A percentile compares a stretch with the other conserved stretches of the same genome.
Evolutionary conservation across 1,140 invertebrate genomes (phyloP).

Genomic region (Andricus grossulariae): DNA sequence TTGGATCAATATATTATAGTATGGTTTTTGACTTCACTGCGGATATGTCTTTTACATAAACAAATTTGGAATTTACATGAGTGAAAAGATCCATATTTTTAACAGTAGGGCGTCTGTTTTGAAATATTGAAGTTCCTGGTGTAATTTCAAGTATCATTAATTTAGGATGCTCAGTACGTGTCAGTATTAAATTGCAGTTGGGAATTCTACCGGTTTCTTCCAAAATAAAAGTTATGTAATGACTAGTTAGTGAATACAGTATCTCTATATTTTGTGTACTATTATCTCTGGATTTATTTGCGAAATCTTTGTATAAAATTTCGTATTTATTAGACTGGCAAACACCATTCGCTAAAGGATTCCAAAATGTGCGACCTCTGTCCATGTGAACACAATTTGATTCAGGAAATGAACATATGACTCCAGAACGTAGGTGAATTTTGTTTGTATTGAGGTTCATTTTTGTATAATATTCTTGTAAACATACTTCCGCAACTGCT

Average conservation of each 20-base stretch:
- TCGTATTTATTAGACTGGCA: background rate
- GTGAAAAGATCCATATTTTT: no score
- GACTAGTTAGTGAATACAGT: conserved; percentile 26
- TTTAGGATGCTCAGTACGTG: background rate
- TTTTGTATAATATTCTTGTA: no score
- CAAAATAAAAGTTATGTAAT: conserved; percentile 28
- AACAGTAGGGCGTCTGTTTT: background rate
- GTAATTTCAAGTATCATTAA: no score
- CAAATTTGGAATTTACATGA: no score
- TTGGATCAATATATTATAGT: no score
- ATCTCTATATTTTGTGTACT: background rate
- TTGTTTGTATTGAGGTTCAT: no score
- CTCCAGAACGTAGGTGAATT: no score
- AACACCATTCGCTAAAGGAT: conserved; percentile 22
- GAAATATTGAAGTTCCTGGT: conserved; percentile 21
- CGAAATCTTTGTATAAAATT: conserved; percentile 33
- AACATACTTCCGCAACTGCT: no score
- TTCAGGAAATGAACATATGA: no score
- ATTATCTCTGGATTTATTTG: conserved; percentile 29
- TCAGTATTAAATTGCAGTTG: conserved; percentile 53
- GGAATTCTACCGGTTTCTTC: conserved; percentile 50
- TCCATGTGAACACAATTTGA: conserved; percentile 31
- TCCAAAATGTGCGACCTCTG: conserved; percentile 44
- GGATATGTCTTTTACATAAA: conserved; percentile 44
- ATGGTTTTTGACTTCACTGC: no score